Conservation (phyloP, 2,888 invertebrate species). For the Melikaiella ostensackeni region DNA sequence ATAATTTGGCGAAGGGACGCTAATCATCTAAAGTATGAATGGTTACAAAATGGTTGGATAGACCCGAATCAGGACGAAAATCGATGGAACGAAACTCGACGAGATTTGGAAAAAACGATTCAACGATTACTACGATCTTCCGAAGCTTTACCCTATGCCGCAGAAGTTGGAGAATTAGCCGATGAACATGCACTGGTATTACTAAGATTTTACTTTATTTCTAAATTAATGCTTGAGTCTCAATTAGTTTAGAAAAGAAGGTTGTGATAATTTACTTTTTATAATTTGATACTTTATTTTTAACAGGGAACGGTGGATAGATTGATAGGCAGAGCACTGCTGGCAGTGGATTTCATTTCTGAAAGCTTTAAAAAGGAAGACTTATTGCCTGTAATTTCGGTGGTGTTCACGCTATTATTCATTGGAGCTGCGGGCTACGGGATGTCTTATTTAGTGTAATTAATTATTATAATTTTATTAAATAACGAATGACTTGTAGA, state of each 20-base stretch:
- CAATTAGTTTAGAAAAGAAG: background rate
- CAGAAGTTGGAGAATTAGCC: constrained; percentile 81
- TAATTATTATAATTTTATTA: constrained; percentile 53
- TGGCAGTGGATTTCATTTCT: constrained; percentile 85
- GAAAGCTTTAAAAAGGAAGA: constrained; percentile 88
- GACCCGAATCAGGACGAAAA: constrained; percentile 77
- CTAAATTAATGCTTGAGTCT: background rate
- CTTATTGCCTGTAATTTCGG: constrained; percentile 87
- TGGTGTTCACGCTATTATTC: constrained; percentile 87
- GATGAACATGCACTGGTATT: constrained; percentile 79
- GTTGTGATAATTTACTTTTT: background rate
- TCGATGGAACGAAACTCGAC: constrained; percentile 85
- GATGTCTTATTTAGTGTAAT: constrained; percentile 89
- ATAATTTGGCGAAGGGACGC: constrained; percentile 94
- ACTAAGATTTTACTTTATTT: background rate
- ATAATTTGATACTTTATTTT: constrained; percentile 13
- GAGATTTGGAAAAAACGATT: constrained; percentile 85
- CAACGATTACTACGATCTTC: constrained; percentile 85
- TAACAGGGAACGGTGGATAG: constrained; percentile 83
- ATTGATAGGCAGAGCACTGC: constrained; percentile 82
- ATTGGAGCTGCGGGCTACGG: constrained; percentile 89
- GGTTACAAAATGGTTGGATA: constrained; percentile 86
- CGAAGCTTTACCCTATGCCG: constrained; percentile 88
- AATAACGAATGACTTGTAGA: background rate
- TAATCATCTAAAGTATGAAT: constrained; percentile 93